phyloP scores from a whole-genome alignment of 1,140 invertebrate genomes.

The Antheraea pernyi region DNA sequence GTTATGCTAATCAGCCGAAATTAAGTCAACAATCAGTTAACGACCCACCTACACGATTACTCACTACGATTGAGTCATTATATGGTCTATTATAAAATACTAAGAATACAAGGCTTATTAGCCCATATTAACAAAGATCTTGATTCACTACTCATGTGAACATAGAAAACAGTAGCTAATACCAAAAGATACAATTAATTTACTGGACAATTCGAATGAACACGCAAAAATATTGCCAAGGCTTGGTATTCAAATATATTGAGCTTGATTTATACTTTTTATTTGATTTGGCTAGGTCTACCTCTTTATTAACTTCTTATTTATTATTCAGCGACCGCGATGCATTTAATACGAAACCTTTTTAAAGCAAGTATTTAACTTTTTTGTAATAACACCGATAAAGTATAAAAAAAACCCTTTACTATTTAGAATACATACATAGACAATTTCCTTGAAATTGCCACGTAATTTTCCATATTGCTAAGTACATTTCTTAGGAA shows the following conservation, averaged over 20 bases:
- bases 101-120: not conserved
- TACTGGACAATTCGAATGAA: not conserved
- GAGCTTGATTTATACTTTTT: not conserved
- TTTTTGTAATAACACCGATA: too few species aligned
- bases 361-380: too few species aligned
- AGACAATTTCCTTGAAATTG: too few species aligned
- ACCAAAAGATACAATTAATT: not conserved
- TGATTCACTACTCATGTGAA: not conserved
- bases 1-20: not conserved
- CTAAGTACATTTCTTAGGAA: not conserved
- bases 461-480: not conserved
- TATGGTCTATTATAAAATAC: slow-evolving; percentile 6
- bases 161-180: not conserved
- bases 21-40: slow-evolving; percentile 3
- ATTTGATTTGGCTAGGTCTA: not conserved
- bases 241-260: not conserved
- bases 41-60: not conserved
- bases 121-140: not conserved
- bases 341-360: too few species aligned
- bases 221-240: not conserved
- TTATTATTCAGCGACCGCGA: too few species aligned
- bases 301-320: not conserved
- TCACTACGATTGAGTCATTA: slow-evolving; percentile 7
- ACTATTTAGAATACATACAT: too few species aligned
- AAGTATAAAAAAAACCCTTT: too few species aligned